Percentiles rank a stretch among this genome's conserved stretches.
Conservation (phyloP, 2,797 vertebrate species). For the Benthosema pterotum region DNA sequence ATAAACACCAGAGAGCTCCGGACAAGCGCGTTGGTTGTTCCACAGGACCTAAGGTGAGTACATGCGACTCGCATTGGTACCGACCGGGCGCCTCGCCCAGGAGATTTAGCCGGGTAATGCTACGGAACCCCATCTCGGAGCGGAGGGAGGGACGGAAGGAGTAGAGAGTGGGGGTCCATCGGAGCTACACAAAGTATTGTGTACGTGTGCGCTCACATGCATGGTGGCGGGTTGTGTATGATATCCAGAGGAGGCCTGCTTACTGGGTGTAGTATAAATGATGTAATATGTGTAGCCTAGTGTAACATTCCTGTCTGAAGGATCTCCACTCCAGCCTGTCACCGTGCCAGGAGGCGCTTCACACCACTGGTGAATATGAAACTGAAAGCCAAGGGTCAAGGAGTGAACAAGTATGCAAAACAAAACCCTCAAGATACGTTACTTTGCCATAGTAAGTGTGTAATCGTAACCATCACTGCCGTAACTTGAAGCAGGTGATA, state of each 20-base stretch:
- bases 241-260: not conserved
- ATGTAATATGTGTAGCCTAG: constrained; percentile 5
- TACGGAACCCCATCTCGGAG: too few species aligned
- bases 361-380: constrained; percentile 37
- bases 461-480: too few species aligned
- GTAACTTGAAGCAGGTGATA: too few species aligned
- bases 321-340: constrained; percentile 5
- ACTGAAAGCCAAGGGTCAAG: constrained; percentile 25
- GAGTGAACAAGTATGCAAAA: constrained; percentile 1
- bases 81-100: too few species aligned
- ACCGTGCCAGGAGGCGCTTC: not conserved
- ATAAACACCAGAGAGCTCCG: too few species aligned
- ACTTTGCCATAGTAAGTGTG: not conserved
- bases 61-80: too few species aligned
- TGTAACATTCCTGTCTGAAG: constrained; percentile 15
- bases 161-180: too few species aligned
- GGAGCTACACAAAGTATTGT: too few species aligned
- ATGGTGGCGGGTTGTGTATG: not conserved
- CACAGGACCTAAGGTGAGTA: too few species aligned
- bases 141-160: too few species aligned
- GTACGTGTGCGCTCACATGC: not conserved
- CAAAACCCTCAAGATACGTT: not conserved
- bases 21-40: too few species aligned
- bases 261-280: not conserved
- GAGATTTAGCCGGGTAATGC: too few species aligned